A percentile compares a stretch with the other conserved stretches of the same genome.
These are phyloP conservation scores for Parasteatoda lunata DNA, from an alignment of 2,888 invertebrate genomes.

Conservation along the genomic window DNA sequence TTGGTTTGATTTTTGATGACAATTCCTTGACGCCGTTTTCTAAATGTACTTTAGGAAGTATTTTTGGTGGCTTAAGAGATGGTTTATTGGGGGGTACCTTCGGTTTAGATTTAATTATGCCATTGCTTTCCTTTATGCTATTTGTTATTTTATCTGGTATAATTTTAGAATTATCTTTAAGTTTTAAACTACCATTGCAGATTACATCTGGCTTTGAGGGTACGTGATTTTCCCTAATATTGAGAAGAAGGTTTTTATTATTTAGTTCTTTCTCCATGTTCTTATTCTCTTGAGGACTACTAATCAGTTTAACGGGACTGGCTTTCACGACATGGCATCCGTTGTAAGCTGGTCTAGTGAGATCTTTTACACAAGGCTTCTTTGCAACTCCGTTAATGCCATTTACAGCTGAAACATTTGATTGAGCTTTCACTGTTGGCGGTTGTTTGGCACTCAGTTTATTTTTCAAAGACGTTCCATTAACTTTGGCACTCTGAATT, in stretches of 20 bases:
- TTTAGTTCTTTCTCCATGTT: slow-evolving; percentile 39
- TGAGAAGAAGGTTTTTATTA: slow-evolving; percentile 25
- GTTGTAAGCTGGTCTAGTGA: slow-evolving; percentile 27
- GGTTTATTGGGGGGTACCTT: slow-evolving; percentile 60
- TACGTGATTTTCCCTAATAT: slow-evolving; percentile 37
- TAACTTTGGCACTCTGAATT: slow-evolving; percentile 56
- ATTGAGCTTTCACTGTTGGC: slow-evolving; percentile 48
- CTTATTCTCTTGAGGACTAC: slow-evolving; percentile 21
- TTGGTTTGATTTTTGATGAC: slow-evolving; percentile 23
- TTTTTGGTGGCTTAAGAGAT: slow-evolving; percentile 26
- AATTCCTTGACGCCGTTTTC: slow-evolving; percentile 1
- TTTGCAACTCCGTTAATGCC: slow-evolving; percentile 16
- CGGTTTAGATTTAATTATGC: slow-evolving; percentile 34
- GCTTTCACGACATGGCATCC: slow-evolving; percentile 49
- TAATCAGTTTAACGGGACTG: slow-evolving; percentile 36
- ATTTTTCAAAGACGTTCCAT: slow-evolving; percentile 34
- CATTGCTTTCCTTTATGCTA: background rate
- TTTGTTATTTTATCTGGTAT: slow-evolving; percentile 34
- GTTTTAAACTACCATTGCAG: slow-evolving; percentile 34
- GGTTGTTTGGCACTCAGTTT: slow-evolving; percentile 63
- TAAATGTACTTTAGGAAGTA: slow-evolving; percentile 12
- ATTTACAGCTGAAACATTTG: background rate
- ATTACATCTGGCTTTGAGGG: slow-evolving; percentile 35
- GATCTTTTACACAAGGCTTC: slow-evolving; percentile 19
- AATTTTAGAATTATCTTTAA: slow-evolving; percentile 38